Conservation (phyloP, 2,797 vertebrate genomes). For the Chelmon rostratus region DNA sequence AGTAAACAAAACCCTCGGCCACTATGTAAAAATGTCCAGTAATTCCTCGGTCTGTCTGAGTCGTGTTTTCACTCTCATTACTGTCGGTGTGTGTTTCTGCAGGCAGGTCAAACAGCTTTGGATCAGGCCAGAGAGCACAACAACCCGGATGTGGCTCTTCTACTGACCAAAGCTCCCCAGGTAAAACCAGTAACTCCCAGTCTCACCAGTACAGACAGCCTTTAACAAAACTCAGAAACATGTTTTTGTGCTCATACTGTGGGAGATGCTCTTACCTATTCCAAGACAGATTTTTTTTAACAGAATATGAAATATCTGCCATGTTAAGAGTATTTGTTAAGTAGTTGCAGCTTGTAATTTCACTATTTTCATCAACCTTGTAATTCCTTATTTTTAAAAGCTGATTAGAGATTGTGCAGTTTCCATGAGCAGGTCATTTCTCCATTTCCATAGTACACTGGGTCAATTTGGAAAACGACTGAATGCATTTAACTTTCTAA, state of each 20-base stretch:
- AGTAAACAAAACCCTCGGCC: not conserved
- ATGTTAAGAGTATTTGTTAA: not conserved
- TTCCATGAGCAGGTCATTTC: not conserved
- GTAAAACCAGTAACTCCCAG: conserved; percentile 70
- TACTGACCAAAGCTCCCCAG: conserved; percentile 96
- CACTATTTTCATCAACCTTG: not conserved
- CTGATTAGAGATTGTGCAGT: not conserved
- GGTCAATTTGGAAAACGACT: not conserved
- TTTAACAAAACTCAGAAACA: not conserved
- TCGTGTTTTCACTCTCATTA: not conserved
- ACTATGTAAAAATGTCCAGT: not conserved
- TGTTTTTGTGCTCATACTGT: not conserved
- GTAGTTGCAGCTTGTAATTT: not conserved
- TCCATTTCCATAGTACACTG: too few relatives aligned
- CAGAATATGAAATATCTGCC: not conserved
- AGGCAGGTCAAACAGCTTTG: conserved; percentile 93
- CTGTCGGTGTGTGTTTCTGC: conserved; percentile 38
- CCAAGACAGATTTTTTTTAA: not conserved
- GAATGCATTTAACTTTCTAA: not conserved
- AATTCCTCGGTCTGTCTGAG: not conserved
- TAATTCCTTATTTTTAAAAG: not conserved
- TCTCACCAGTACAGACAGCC: not conserved
- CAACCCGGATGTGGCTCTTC: conserved; percentile 94
- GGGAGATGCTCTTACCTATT: not conserved
- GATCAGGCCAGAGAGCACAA: conserved; percentile 94